These are phyloP conservation scores for Dendroctonus valens DNA, from an alignment of 1,140 invertebrate genomes.

Conservation along the genomic window DNA sequence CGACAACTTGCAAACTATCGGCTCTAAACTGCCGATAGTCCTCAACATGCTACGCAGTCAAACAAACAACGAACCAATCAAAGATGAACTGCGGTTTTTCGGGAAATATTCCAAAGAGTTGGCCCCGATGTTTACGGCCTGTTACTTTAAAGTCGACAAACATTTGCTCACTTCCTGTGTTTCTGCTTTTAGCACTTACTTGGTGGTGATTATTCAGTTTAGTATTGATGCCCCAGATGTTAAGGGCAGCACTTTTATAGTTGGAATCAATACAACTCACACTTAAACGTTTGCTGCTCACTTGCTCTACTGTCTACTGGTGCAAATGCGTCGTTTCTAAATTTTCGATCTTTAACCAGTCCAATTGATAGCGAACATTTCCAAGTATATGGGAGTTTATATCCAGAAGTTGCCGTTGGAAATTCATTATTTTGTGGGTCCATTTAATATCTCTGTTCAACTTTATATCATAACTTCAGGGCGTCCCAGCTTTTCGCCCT, in stretches of 20 bases:
- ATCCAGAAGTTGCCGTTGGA: too few relatives aligned
- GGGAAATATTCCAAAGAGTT: conserved; percentile 25
- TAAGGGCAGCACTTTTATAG: too few relatives aligned
- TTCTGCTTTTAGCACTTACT: conserved; percentile 19
- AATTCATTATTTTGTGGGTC: too few relatives aligned
- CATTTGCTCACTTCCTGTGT: conserved; percentile 19
- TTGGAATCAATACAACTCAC: too few relatives aligned
- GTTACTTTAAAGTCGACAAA: conserved; percentile 31
- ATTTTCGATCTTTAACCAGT: too few relatives aligned
- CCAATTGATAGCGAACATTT: too few relatives aligned
- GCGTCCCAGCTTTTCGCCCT: background rate
- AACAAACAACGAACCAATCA: conserved; percentile 17
- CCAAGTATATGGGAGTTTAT: too few relatives aligned
- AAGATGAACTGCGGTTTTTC: conserved; percentile 20
- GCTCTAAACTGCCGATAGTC: conserved; percentile 15
- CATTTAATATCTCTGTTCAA: conserved; percentile 1
- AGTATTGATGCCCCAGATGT: conserved; percentile 1
- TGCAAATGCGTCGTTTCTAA: too few relatives aligned
- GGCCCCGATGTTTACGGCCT: conserved; percentile 21
- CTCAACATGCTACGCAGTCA: conserved; percentile 9
- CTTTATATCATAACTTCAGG: conserved; percentile 1
- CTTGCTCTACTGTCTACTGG: too few relatives aligned
- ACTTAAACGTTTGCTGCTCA: too few relatives aligned
- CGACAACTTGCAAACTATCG: conserved; percentile 18
- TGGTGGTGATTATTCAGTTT: conserved; percentile 32